Percentiles rank a stretch among this genome's conserved stretches.
Conservation (phyloP, 2,888 invertebrate species). For the Adelphocoris suturalis region DNA sequence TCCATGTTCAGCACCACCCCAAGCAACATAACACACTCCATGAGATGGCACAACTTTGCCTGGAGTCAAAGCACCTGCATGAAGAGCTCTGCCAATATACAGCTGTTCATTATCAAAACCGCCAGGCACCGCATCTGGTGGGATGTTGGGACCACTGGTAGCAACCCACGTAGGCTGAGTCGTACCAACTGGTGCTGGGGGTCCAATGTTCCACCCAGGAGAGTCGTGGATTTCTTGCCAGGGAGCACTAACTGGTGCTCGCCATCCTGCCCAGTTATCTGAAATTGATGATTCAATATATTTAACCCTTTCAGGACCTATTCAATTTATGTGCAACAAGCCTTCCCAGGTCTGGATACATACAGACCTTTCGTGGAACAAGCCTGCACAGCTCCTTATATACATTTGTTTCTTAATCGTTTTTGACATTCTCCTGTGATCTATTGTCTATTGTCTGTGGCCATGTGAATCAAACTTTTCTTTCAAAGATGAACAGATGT, state of each 20-base stretch:
- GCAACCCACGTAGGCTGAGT: slow-evolving; percentile 82
- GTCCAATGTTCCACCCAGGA: slow-evolving; percentile 71
- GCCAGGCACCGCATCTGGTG: slow-evolving; percentile 87
- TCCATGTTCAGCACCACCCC: slow-evolving; percentile 87
- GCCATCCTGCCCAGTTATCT: slow-evolving; percentile 73
- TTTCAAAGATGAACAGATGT: too few species aligned
- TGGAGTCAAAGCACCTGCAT: slow-evolving; percentile 87
- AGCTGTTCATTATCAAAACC: slow-evolving; percentile 84
- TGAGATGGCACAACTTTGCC: slow-evolving; percentile 88
- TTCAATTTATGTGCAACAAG: too few species aligned
- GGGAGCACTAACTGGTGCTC: slow-evolving; percentile 38
- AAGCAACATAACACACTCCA: slow-evolving; percentile 85
- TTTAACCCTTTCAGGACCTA: not conserved
- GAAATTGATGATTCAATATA: slow-evolving; percentile 11
- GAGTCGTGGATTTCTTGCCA: slow-evolving; percentile 49
- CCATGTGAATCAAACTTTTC: too few species aligned
- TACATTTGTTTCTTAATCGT: too few species aligned
- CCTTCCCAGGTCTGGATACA: too few species aligned
- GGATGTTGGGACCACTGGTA: slow-evolving; percentile 84
- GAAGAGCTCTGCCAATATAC: slow-evolving; percentile 85
- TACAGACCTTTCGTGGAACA: too few species aligned
- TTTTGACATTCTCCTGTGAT: too few species aligned
- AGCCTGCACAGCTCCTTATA: too few species aligned
- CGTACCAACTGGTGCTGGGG: slow-evolving; percentile 77
- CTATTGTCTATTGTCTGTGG: too few species aligned